A percentile compares a stretch with the other conserved stretches of the same genome.
These are phyloP conservation scores for Festucalex cinctus DNA, from an alignment of 2,113 vertebrate genomes.

Conservation along the genomic window DNA sequence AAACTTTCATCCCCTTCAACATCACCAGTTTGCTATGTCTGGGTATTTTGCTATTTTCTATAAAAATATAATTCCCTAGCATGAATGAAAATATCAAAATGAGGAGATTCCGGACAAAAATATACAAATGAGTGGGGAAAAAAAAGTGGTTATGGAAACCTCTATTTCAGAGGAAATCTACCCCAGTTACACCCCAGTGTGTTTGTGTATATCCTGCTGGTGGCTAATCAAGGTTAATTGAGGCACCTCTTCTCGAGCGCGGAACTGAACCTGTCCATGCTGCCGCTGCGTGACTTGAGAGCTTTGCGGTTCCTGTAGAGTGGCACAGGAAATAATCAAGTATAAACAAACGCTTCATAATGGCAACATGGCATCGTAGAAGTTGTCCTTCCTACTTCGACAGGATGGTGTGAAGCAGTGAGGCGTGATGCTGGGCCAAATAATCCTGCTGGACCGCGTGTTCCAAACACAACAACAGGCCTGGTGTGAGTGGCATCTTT, in stretches of 20 bases:
- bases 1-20: not conserved
- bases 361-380: not conserved
- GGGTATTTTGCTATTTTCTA: constrained; percentile 24
- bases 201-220: constrained; percentile 6
- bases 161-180: constrained; percentile 13
- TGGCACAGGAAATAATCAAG: not conserved
- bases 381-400: constrained; percentile 77
- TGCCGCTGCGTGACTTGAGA: constrained; percentile 50
- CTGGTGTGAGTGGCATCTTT: constrained; percentile 76
- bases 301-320: constrained; percentile 53
- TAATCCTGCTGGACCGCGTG: constrained; percentile 90
- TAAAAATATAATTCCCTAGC: constrained; percentile 57
- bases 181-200: constrained; percentile 12
- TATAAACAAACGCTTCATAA: not conserved
- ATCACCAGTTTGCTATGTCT: constrained; percentile 10
- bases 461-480: constrained; percentile 85
- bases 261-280: constrained; percentile 50
- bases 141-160: constrained; percentile 41
- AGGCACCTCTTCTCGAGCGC: constrained; percentile 45
- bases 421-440: constrained; percentile 78
- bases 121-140: constrained; percentile 33
- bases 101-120: constrained; percentile 33
- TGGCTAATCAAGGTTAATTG: constrained; percentile 1
- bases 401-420: constrained; percentile 80
- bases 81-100: constrained; percentile 56